Evolutionary conservation across 2,113 vertebrate genomes (phyloP), one percentile per base, ranked within the genome.

Genomic region (Columba livia): DNA sequence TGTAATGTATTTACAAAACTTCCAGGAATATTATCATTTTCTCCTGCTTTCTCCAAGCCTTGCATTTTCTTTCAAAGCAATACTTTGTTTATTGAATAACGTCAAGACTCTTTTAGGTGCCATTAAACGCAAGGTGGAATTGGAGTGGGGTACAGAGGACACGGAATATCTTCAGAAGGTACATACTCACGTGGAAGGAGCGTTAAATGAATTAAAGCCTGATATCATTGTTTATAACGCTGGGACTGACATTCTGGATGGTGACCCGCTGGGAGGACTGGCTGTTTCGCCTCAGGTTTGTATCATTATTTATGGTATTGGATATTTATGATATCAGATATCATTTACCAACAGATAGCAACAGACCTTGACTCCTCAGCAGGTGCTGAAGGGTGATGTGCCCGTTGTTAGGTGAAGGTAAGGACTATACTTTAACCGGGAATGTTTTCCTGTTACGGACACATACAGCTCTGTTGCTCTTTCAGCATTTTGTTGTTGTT

Each of bases 141-240:
- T 99, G 92, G 99, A 99, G 65, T 99, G 99, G 99, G 99, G 99
- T 53, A 99, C 99, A 0, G 99, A 99, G 91, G 99, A 99, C 31
- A 90, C 88, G 0, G 99, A 99, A 69, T 99, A 99, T 93, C 98
- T 99, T 56, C 97, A 98, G 78, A 99, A 99, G 79, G 99, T 99
- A 26, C 98, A 98, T 85, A 97, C 98, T 32, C 98, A 99, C 6
- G 94, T 98, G 48, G 98, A 98, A 61, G 98, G 97, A 32, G 98
- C 99, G 1, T 96, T 99, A 84, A 98, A 98, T 8, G 99, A 99
- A 87, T 91, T 98, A 32, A 95, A 44, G 15, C 98, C 99, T 0
- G 99, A 99, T 47, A 97, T 99, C 50, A 90, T 99, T 7, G 89
- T 99, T 28, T 99, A 99, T 96, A 99, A 99, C 3, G 99, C 99